Conservation (phyloP, 2,888 invertebrate genomes). For the Andrena camellia region DNA sequence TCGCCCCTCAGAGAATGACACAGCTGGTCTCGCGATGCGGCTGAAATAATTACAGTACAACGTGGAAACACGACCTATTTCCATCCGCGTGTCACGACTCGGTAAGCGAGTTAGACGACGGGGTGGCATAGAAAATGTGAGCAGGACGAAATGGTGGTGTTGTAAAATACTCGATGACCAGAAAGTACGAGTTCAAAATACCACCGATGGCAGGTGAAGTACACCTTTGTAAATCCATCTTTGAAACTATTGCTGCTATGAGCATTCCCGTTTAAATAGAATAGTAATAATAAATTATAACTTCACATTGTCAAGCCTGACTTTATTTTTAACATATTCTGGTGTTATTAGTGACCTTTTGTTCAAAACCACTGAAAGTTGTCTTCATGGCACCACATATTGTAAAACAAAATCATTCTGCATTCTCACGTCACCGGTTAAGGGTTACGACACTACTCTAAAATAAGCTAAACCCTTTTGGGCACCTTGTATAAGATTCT, state of each 20-base stretch:
- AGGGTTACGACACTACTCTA: no score
- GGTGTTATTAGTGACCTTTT: no score
- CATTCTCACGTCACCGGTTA: no score
- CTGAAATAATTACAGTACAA: constrained; percentile 17
- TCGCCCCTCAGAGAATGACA: constrained; percentile 16
- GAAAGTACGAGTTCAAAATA: background rate
- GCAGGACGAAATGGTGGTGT: background rate
- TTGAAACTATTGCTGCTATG: no score
- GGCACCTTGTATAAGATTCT: constrained; percentile 9
- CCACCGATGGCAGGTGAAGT: background rate
- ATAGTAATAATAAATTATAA: no score
- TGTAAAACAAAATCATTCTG: no score
- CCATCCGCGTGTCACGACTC: background rate
- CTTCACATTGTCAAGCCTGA: no score
- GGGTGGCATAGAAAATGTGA: background rate
- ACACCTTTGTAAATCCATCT: no score
- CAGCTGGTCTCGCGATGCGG: constrained; percentile 10
- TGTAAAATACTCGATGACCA: constrained; percentile 16
- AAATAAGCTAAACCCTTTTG: background rate
- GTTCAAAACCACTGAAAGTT: no score
- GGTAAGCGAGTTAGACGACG: background rate
- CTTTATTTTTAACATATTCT: no score
- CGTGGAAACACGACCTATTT: constrained; percentile 16
- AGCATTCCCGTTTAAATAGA: no score
- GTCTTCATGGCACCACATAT: no score